Evolutionary conservation across 2,797 vertebrate species (phyloP).

Genomic region (Lacerta viridis): DNA sequence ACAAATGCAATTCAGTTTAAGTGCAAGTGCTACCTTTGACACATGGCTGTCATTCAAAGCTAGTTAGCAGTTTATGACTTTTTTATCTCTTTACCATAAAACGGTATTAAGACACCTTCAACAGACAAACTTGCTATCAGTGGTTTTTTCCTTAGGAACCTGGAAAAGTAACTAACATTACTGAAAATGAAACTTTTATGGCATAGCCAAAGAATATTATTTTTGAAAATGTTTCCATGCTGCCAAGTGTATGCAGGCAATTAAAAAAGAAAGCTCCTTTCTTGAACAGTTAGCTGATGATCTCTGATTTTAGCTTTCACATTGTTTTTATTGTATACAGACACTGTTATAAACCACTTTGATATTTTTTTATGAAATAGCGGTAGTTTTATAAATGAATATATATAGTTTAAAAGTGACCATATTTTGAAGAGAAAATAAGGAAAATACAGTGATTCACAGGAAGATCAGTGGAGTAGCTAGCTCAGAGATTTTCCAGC

Average conservation of each 20-base stretch:
- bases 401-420: neutral
- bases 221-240: no score
- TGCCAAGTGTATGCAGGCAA: no score
- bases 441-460: neutral
- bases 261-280: no score
- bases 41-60: neutral
- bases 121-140: neutral
- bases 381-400: no score
- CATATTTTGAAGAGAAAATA: neutral
- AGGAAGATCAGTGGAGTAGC: neutral
- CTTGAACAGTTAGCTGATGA: no score
- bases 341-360: no score
- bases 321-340: no score
- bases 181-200: neutral
- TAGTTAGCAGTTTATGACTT: neutral
- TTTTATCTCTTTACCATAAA: neutral
- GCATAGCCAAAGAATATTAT: no score
- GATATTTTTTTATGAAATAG: no score
- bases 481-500: neutral
- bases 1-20: constrained; percentile 1
- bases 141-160: neutral
- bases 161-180: neutral
- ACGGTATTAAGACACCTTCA: neutral
- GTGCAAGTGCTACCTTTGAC: neutral
- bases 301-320: no score